Percentiles rank a stretch among this genome's conserved stretches.
These are phyloP conservation scores for Reticulitermes speratus DNA, from an alignment of 1,140 invertebrate genomes.

Conservation along the genomic window DNA sequence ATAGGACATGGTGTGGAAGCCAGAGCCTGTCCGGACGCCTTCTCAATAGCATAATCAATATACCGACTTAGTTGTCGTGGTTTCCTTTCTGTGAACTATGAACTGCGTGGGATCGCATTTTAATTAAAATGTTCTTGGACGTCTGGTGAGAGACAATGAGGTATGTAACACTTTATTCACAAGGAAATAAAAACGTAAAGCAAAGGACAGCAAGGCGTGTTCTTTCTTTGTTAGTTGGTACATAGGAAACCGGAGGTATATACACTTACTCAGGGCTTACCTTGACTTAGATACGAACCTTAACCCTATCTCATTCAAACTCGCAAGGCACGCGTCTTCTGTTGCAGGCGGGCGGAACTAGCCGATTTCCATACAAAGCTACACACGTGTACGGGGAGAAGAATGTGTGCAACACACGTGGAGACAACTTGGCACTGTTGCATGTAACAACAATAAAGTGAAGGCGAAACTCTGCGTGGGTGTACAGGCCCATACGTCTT, in stretches of 20 bases:
- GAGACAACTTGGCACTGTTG: conserved; percentile 14
- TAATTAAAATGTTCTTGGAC: no score
- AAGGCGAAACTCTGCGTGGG: neutral
- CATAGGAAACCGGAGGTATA: neutral
- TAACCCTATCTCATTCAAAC: neutral
- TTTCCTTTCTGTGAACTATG: no score
- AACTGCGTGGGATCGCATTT: no score
- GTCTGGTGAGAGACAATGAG: no score
- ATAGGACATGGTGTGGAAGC: no score
- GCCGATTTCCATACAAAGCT: conserved; percentile 3
- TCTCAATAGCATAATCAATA: no score
- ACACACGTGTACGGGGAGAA: neutral
- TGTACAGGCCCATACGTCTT: neutral
- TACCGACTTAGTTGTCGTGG: no score
- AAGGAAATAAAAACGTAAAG: no score
- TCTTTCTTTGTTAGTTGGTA: neutral
- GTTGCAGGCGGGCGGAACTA: neutral
- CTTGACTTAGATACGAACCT: neutral
- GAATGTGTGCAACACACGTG: neutral
- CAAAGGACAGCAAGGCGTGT: no score
- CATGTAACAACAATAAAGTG: neutral
- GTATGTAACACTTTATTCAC: no score
- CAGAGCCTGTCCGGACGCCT: no score
- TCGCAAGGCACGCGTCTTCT: neutral
- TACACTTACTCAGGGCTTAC: neutral